phyloP scores from a whole-genome alignment of 2,113 vertebrate species.

The Oncorhynchus masou region DNA sequence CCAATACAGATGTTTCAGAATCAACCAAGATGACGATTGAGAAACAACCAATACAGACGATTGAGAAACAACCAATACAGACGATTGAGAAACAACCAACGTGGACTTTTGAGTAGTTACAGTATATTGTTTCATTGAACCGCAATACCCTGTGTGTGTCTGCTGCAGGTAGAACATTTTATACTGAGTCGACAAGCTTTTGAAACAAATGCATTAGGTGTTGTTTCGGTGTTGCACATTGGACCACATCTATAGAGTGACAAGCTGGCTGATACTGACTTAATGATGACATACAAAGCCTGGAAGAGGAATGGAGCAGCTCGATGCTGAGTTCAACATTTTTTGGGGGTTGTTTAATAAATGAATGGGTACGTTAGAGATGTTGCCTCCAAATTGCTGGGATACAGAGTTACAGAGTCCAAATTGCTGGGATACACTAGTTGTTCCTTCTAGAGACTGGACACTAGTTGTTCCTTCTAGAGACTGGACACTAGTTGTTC shows the following conservation, averaged over 20 bases:
- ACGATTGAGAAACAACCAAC: no score
- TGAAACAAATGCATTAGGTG: slow-evolving; percentile 7
- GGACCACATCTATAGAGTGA: background rate
- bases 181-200: background rate
- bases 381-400: slow-evolving; percentile 36
- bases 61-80: no score
- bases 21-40: no score
- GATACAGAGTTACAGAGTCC: no score
- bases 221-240: background rate
- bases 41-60: no score
- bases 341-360: slow-evolving; percentile 10
- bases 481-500: slow-evolving; percentile 22
- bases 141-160: no score
- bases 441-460: slow-evolving; percentile 27
- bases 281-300: slow-evolving; percentile 8
- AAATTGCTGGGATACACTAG: slow-evolving; percentile 19
- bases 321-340: background rate
- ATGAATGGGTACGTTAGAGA: slow-evolving; percentile 38
- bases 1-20: no score
- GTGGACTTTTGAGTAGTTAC: no score
- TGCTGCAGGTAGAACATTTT: no score
- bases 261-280: background rate
- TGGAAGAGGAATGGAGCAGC: background rate
- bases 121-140: no score
- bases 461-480: slow-evolving; percentile 16